These are phyloP conservation scores for Lutjanus campechanus DNA, from an alignment of 2,797 vertebrate genomes.

Conservation along the genomic window DNA sequence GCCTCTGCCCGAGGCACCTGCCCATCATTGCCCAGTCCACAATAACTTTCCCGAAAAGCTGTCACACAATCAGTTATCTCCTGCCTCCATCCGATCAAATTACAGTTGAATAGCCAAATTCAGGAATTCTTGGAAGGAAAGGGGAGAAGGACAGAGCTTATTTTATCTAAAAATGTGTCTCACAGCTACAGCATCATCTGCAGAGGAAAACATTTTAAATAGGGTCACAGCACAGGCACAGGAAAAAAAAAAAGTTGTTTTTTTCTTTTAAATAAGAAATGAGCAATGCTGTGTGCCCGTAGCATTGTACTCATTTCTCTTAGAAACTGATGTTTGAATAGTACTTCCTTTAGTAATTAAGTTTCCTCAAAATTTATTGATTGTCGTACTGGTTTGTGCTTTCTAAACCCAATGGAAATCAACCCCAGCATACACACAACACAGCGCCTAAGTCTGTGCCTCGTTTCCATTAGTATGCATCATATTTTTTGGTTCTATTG, in stretches of 20 bases:
- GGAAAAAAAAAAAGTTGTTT: background rate
- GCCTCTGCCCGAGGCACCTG: slow-evolving; percentile 68
- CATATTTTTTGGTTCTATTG: background rate
- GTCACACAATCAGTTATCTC: slow-evolving; percentile 64
- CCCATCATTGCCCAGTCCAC: slow-evolving; percentile 68
- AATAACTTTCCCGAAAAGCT: slow-evolving; percentile 63
- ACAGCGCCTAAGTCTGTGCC: background rate
- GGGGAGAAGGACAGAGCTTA: slow-evolving; percentile 41
- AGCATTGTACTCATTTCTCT: background rate
- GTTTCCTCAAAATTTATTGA: background rate
- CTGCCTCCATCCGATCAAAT: slow-evolving; percentile 64
- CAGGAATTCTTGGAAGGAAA: slow-evolving; percentile 52
- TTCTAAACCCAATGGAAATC: background rate
- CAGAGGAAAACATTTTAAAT: background rate
- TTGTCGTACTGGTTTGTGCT: background rate
- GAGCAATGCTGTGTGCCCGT: background rate
- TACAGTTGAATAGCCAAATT: slow-evolving; percentile 60
- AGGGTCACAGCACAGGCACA: background rate
- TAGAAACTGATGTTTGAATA: background rate
- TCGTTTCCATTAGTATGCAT: slow-evolving; percentile 3
- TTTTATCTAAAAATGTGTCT: slow-evolving; percentile 46
- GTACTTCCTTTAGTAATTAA: background rate
- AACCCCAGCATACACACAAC: background rate
- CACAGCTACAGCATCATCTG: slow-evolving; percentile 33
- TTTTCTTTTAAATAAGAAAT: background rate